Evolutionary conservation across 2,113 vertebrate genomes (phyloP).

Genomic region (Acanthochromis polyacanthus): DNA sequence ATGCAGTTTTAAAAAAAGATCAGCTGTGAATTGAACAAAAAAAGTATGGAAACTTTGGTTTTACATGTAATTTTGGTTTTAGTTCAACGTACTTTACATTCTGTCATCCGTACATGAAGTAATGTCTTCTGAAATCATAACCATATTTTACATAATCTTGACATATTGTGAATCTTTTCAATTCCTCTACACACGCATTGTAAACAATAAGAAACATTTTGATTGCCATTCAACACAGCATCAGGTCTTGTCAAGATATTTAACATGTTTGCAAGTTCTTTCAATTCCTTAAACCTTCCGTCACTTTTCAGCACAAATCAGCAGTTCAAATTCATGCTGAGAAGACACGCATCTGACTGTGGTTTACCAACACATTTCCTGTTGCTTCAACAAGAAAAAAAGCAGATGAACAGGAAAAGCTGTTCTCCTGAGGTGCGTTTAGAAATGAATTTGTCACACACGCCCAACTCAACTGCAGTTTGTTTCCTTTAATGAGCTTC

Average conservation of each 20-base stretch:
- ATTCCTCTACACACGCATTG: too few species aligned
- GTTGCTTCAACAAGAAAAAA: conserved; percentile 34
- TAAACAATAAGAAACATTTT: too few species aligned
- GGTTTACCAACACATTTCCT: conserved; percentile 67
- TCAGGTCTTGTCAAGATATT: too few species aligned
- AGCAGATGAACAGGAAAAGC: conserved; percentile 52
- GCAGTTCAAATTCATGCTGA: neutral
- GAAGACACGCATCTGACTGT: conserved; percentile 31
- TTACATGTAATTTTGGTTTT: neutral
- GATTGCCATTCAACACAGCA: too few species aligned
- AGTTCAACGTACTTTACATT: neutral
- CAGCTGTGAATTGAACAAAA: neutral
- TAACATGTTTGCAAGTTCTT: neutral
- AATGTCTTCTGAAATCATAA: too few species aligned
- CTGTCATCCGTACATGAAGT: neutral
- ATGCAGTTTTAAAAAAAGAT: neutral
- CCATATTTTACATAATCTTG: too few species aligned
- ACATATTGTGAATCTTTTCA: too few species aligned
- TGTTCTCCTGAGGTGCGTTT: conserved; percentile 38
- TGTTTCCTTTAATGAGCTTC: conserved; percentile 44
- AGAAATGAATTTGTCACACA: conserved; percentile 37
- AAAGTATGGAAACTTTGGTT: neutral
- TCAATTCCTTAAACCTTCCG: conserved; percentile 21
- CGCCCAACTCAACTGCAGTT: conserved; percentile 24
- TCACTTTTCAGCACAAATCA: conserved; percentile 32